phyloP scores from a whole-genome alignment of 2,888 invertebrate species.

The Macrophya annulata region DNA sequence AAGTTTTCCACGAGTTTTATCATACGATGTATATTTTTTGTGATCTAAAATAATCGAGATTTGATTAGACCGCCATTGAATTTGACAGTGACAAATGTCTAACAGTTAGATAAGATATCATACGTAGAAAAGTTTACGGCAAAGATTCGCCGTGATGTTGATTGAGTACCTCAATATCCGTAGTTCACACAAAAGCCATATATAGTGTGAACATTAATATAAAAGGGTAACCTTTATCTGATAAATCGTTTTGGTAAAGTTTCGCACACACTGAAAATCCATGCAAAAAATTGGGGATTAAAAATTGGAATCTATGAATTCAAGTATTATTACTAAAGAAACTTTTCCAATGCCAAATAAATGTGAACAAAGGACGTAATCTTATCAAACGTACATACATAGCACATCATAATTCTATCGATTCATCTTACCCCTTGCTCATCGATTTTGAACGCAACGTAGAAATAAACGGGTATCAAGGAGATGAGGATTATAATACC shows the following conservation, averaged over 20 bases:
- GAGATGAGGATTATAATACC: background rate
- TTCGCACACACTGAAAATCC: background rate
- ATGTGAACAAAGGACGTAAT: too few species aligned
- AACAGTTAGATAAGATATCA: background rate
- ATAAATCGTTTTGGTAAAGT: background rate
- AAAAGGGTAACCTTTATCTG: background rate
- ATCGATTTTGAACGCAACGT: too few species aligned
- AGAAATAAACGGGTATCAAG: too few species aligned
- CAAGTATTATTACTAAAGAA: background rate
- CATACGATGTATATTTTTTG: background rate
- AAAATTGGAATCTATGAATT: background rate
- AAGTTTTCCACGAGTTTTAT: background rate
- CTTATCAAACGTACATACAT: too few species aligned
- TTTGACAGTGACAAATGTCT: constrained; percentile 18
- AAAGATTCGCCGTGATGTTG: background rate
- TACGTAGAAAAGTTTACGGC: background rate
- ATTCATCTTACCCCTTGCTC: too few species aligned
- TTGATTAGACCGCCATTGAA: background rate
- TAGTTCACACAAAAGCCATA: background rate
- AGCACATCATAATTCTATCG: too few species aligned
- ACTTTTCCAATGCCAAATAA: background rate
- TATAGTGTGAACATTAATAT: background rate
- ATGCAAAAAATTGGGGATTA: background rate
- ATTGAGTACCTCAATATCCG: constrained; percentile 16
- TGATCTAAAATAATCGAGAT: background rate